phyloP scores from a whole-genome alignment of 1,140 invertebrate species.

The Drosophila tani region DNA sequence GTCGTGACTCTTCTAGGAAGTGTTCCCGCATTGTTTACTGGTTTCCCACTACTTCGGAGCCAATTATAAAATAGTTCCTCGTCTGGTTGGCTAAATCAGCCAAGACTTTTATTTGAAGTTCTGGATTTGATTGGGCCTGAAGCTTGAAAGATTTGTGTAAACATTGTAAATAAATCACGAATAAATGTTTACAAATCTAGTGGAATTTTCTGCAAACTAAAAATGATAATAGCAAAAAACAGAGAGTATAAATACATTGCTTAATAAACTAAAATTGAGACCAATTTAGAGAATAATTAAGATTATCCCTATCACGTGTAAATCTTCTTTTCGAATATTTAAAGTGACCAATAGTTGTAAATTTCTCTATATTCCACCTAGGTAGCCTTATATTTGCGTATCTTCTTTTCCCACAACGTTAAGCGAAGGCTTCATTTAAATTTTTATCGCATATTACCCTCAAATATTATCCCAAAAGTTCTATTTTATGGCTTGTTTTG shows the following conservation, averaged over 20 bases:
- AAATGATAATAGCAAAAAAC: background rate
- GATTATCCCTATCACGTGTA: too few relatives aligned
- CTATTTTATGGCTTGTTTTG: conserved; percentile 21
- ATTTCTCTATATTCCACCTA: background rate
- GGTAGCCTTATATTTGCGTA: background rate
- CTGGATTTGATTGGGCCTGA: background rate
- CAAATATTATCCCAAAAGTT: conserved; percentile 21
- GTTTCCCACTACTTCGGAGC: background rate
- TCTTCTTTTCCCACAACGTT: conserved; percentile 1
- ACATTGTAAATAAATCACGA: background rate
- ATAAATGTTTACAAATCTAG: background rate
- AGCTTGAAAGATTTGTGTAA: conserved; percentile 8
- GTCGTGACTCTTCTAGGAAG: conserved; percentile 9
- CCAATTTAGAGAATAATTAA: background rate
- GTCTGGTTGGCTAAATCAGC: background rate
- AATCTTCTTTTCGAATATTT: too few relatives aligned
- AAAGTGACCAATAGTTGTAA: background rate
- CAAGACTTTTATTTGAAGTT: conserved; percentile 5
- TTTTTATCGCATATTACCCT: conserved; percentile 21
- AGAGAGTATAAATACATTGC: background rate
- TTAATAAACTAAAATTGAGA: background rate
- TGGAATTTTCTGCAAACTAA: background rate
- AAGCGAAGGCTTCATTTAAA: conserved; percentile 1
- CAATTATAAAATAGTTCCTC: conserved; percentile 5
- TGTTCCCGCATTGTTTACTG: conserved; percentile 7